A percentile compares a stretch with the other conserved stretches of the same genome.
Conservation (phyloP, 2,888 invertebrate species). For the Megamerina dolium region DNA sequence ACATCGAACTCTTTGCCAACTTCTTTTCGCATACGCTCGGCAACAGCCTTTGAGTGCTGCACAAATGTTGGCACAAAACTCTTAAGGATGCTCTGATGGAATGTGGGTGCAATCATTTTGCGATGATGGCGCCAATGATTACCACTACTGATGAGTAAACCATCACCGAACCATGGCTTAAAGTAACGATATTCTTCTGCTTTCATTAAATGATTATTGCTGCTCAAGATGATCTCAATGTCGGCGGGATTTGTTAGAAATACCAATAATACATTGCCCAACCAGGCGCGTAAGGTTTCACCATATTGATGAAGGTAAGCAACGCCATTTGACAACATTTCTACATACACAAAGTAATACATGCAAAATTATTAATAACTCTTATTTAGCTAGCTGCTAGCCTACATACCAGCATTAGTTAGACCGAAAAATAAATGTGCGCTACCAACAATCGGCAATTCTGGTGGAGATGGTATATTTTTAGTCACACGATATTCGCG, state of each 20-base stretch:
- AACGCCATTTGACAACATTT: constrained; percentile 31
- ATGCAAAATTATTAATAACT: neutral
- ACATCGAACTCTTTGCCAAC: constrained; percentile 65
- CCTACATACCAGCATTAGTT: constrained; percentile 56
- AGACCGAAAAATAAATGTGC: constrained; percentile 60
- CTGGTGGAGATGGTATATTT: constrained; percentile 62
- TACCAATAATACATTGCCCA: constrained; percentile 62
- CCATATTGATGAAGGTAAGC: constrained; percentile 47
- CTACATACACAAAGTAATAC: constrained; percentile 13
- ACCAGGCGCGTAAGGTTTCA: constrained; percentile 70
- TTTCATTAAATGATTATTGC: constrained; percentile 70
- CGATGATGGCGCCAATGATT: constrained; percentile 75
- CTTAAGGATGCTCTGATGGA: constrained; percentile 76
- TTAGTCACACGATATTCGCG: constrained; percentile 57
- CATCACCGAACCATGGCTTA: constrained; percentile 75
- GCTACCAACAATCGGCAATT: constrained; percentile 64
- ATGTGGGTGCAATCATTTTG: constrained; percentile 78
- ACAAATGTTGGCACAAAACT: constrained; percentile 74
- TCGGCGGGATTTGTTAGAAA: constrained; percentile 66
- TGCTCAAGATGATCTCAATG: constrained; percentile 67
- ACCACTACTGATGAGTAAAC: constrained; percentile 69
- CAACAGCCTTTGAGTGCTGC: constrained; percentile 64
- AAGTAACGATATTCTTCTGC: constrained; percentile 68
- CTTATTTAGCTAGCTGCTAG: neutral
- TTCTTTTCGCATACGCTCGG: constrained; percentile 60